Conservation (phyloP, 2,888 invertebrate species). For the Hybos culiciformis region DNA sequence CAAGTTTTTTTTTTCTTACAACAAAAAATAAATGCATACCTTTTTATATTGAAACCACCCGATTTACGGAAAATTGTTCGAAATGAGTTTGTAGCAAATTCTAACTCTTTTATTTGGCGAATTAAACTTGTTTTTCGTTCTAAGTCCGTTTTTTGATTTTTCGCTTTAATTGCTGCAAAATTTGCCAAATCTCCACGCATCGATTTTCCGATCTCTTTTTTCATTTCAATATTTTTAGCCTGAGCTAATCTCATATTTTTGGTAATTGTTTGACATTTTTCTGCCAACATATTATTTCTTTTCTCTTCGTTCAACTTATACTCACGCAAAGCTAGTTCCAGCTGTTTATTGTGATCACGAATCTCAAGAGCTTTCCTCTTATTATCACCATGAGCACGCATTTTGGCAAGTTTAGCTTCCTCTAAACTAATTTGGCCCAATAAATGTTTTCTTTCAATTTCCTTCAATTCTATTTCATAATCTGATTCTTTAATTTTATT, state of each 20-base stretch:
- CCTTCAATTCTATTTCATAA: slow-evolving; percentile 38
- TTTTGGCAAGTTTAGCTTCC: slow-evolving; percentile 44
- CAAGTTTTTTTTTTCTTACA: too few relatives aligned
- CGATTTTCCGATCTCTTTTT: slow-evolving; percentile 3
- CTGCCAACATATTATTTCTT: slow-evolving; percentile 4
- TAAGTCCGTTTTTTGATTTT: slow-evolving; percentile 7
- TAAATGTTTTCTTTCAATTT: slow-evolving; percentile 45
- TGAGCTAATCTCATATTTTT: slow-evolving; percentile 1
- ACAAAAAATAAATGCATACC: too few relatives aligned
- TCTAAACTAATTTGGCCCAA: slow-evolving; percentile 44
- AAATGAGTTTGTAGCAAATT: slow-evolving; percentile 1
- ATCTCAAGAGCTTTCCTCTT: slow-evolving; percentile 24
- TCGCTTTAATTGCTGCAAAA: neutral
- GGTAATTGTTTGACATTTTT: neutral
- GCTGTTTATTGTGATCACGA: slow-evolving; percentile 37
- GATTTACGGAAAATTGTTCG: too few relatives aligned
- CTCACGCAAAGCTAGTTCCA: slow-evolving; percentile 39
- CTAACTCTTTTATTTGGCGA: slow-evolving; percentile 11
- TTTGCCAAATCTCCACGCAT: slow-evolving; percentile 6
- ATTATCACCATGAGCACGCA: slow-evolving; percentile 39
- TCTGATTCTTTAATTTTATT: slow-evolving; percentile 36
- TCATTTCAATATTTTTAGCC: slow-evolving; percentile 2
- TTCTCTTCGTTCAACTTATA: slow-evolving; percentile 38
- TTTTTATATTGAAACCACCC: too few relatives aligned
- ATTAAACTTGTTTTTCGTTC: slow-evolving; percentile 10